phyloP scores from a whole-genome alignment of 1,140 invertebrate species.

The Apocrypta bakeri region DNA sequence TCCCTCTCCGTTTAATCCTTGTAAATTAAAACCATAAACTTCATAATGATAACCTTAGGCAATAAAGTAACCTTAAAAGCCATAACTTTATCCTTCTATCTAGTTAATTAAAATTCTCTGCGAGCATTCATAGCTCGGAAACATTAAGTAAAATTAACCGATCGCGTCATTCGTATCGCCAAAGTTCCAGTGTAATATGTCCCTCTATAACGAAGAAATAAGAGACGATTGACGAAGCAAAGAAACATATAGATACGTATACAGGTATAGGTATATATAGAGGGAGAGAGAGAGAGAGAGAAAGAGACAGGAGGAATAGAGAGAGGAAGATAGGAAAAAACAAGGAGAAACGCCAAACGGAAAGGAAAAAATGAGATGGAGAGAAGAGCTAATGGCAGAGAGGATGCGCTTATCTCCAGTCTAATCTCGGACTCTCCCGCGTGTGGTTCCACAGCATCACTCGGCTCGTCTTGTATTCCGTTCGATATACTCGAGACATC shows the following conservation, averaged over 20 bases:
- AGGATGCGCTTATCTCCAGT: conserved; percentile 31
- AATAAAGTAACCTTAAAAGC: background rate
- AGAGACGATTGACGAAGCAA: background rate
- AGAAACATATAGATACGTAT: no score
- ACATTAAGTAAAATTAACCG: conserved; percentile 31
- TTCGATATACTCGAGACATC: background rate
- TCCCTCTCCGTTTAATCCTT: background rate
- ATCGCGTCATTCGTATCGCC: conserved; percentile 27
- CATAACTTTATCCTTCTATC: conserved; percentile 9
- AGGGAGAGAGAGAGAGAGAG: conserved; percentile 5
- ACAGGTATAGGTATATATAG: no score
- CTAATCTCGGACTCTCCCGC: conserved; percentile 34
- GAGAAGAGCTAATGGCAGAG: conserved; percentile 26
- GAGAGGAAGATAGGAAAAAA: background rate
- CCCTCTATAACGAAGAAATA: background rate
- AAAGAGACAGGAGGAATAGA: conserved; percentile 4
- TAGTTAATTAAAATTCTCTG: conserved; percentile 23
- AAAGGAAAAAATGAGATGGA: conserved; percentile 1
- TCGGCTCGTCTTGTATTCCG: background rate
- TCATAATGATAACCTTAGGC: conserved; percentile 9
- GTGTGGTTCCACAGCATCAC: conserved; percentile 1
- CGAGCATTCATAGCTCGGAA: background rate
- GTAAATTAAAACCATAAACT: conserved; percentile 13
- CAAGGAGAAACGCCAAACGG: conserved; percentile 8
- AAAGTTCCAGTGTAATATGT: background rate